These are phyloP conservation scores for Eufriesea mexicana DNA, from an alignment of 1,140 invertebrate species.

Conservation along the genomic window DNA sequence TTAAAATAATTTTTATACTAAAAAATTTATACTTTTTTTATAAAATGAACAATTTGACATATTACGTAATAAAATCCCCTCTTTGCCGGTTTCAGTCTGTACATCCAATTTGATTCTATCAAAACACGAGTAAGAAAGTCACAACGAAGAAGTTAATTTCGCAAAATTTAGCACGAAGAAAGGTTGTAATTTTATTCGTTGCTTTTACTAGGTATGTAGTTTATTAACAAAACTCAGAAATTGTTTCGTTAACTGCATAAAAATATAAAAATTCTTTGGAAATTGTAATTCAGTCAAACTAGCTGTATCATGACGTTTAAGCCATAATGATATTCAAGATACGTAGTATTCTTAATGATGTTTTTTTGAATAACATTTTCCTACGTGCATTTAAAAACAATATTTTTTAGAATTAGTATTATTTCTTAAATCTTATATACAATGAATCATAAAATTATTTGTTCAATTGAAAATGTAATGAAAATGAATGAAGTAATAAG, in stretches of 20 bases:
- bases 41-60: background rate
- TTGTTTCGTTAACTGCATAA: background rate
- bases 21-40: background rate
- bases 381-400: background rate
- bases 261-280: background rate
- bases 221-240: background rate
- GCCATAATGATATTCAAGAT: background rate
- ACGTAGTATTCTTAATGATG: background rate
- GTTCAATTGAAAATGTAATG: no score
- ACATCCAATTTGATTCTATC: background rate
- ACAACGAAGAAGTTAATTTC: background rate
- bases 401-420: background rate
- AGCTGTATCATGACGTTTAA: slow-evolving; percentile 2
- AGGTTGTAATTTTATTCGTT: background rate
- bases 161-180: background rate
- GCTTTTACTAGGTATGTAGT: slow-evolving; percentile 13
- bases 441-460: background rate
- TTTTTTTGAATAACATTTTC: background rate
- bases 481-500: no score
- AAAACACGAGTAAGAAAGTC: background rate
- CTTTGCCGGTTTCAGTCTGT: background rate
- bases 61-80: background rate
- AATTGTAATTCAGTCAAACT: background rate
- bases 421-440: background rate
- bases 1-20: background rate